Base-by-base conservation (phyloP, 2,797 vertebrate species). In the Sebastes itinus region DNA sequence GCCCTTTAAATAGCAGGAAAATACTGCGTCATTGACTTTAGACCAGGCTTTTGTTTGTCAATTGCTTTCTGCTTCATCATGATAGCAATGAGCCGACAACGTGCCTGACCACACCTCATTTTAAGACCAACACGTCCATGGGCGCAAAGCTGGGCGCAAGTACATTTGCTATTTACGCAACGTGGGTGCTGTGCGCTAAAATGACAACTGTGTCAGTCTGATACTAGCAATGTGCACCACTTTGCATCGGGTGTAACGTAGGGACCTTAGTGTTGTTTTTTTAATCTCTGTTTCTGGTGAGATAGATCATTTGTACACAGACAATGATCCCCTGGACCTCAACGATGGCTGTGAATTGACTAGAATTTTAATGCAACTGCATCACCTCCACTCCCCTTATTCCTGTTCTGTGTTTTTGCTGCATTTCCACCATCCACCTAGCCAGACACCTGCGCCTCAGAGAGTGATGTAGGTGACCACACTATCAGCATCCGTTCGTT, bases 401-500 rank as follows among this genome's bases (percentile, higher is more conserved):
- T 20, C n/a, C 7, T 28, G 30, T 11, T 20, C n/a, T 38, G 38
- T 58, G 28, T 38, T 20, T 66, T 60, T 27, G 10, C 55, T 64
- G 56, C 52, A 63, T 28, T n/a, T 42, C 46, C 27, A 23, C 25
- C 23, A 54, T 60, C n/a, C 35, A 54, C 38, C 61, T 2, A 13
- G 6, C 67, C 54, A 69, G 62, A 65, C 70, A 80, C 56, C 72
- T 81, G 78, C 67, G 68, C 14, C 55, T 65, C 65, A 70, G 25
- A 79, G 67, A 78, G 52, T 42, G 35, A 87, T 74, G 71, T 32
- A 28, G 62, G 70, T 68, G 68, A 77, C 72, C 76, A 66, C 59
- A 59, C 68, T 77, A 75, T 84, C 83, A 76, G 25, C 56, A 77
- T 73, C 72, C 75, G 84, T 88, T 76, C 66, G 22, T 60, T 77